Percentiles rank a stretch among this genome's conserved stretches.
Evolutionary conservation across 2,888 invertebrate genomes (phyloP).

Genomic region (Empis livida): DNA sequence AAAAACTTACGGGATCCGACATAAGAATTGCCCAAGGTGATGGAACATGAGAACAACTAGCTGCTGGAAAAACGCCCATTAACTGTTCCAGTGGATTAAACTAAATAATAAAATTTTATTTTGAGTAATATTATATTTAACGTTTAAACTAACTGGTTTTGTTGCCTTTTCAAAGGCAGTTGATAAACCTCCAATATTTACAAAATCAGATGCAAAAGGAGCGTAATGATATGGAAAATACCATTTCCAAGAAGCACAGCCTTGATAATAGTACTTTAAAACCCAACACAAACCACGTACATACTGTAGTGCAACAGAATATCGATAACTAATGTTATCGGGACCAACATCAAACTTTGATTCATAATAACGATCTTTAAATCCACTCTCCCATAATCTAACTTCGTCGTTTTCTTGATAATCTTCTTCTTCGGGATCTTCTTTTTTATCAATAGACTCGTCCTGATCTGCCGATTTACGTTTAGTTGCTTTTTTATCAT

Average conservation of each 20-base stretch:
- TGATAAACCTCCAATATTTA: slow-evolving; percentile 73
- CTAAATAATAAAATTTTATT: slow-evolving; percentile 34
- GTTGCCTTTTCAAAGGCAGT: slow-evolving; percentile 82
- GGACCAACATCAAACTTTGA: slow-evolving; percentile 75
- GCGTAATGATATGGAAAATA: slow-evolving; percentile 99
- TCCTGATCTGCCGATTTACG: slow-evolving; percentile 35
- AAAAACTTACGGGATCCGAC: slow-evolving; percentile 64
- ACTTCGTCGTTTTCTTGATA: slow-evolving; percentile 79
- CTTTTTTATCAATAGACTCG: slow-evolving; percentile 24
- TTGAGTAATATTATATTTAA: background rate
- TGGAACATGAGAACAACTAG: slow-evolving; percentile 88
- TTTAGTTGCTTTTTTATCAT: slow-evolving; percentile 26
- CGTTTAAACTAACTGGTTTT: slow-evolving; percentile 54
- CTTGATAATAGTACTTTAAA: slow-evolving; percentile 96
- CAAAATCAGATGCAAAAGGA: slow-evolving; percentile 98
- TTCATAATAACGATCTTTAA: slow-evolving; percentile 95
- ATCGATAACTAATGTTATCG: slow-evolving; percentile 72
- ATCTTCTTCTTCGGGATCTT: slow-evolving; percentile 46
- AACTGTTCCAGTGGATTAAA: slow-evolving; percentile 96
- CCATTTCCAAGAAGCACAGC: slow-evolving; percentile 99
- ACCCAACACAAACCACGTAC: slow-evolving; percentile 97
- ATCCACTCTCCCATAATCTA: slow-evolving; percentile 89
- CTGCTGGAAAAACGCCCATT: slow-evolving; percentile 99
- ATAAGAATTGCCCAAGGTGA: slow-evolving; percentile 86
- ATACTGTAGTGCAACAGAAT: slow-evolving; percentile 86